Conservation (phyloP, 2,113 vertebrate genomes). For the Lasiurus cinereus region DNA sequence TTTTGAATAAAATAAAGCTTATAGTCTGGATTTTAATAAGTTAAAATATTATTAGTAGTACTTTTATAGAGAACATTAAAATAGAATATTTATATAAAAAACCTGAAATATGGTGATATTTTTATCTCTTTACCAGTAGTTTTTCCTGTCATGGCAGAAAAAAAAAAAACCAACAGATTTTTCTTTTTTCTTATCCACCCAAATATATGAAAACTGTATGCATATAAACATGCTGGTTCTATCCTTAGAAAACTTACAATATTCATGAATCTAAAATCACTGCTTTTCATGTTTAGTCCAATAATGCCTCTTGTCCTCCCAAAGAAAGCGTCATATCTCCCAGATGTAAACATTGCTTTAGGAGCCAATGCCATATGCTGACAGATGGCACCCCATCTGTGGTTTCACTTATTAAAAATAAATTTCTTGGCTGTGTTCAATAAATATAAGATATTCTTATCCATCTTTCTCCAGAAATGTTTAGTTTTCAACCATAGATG, state of each 20-base stretch:
- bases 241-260: conserved; percentile 77
- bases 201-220: conserved; percentile 81
- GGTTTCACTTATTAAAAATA: conserved; percentile 82
- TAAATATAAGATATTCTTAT: conserved; percentile 80
- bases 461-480: conserved; percentile 75
- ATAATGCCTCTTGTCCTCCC: conserved; percentile 70
- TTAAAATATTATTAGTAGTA: neutral
- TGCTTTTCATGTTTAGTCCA: conserved; percentile 71
- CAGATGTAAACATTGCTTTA: conserved; percentile 81
- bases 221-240: conserved; percentile 70
- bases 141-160: conserved; percentile 20
- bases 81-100: neutral
- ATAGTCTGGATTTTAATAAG: neutral
- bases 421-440: conserved; percentile 77
- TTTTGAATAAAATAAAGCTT: conserved; percentile 50
- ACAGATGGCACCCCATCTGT: conserved; percentile 83
- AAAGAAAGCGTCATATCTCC: conserved; percentile 71
- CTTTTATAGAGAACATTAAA: neutral
- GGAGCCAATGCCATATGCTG: conserved; percentile 78
- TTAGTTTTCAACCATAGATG: conserved; percentile 78
- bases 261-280: conserved; percentile 77
- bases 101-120: neutral
- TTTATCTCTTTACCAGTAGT: conserved; percentile 25
- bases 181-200: conserved; percentile 68
- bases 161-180: conserved; percentile 66